Evolutionary conservation across 2,797 vertebrate genomes (phyloP), one percentile per base, ranked within the genome.

Genomic region (Lagorchestes hirsutus): DNA sequence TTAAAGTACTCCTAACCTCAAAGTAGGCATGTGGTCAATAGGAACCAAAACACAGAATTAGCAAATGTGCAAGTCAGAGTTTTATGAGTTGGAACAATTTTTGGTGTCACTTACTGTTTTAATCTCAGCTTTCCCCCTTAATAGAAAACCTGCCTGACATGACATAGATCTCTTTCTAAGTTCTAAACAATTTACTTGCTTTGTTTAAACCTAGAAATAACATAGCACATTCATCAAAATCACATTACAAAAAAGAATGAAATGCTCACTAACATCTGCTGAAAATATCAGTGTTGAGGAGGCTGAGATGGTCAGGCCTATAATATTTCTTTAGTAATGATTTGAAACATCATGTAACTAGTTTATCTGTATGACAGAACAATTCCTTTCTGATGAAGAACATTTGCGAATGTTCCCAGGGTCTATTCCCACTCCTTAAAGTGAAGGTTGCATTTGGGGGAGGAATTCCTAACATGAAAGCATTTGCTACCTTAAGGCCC

Each of bases 251-350:
- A 96, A 95, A 95, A 57, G 62, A 95, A 94, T 1, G 2, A 95
- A 82, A 95, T 31, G 12, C 54, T 97, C 91, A 95, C 54, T 52
- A 40, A 96, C 24, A 74, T 97, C 96, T 98, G 95, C 58, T 98
- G 95, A 93, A 97, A 96, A 97, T 91, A 94, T 95, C 97, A 93
- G 52, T 14, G 29, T 62, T 95, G 90, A 58, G 96, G 96, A 93
- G 93, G 82, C 28, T n/a, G 31, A 95, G 50, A 82, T 93, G 93
- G 52, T 10, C 22, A 90, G 12, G 57, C 56, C 54, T 97, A 67
- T 95, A 96, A 24, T 95, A 95, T 96, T 98, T 97, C 87, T 93
- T 98, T 96, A 96, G 93, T 96, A n/a, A 90, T 93, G 18, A 52
- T 94, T 0, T 2, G 82, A 97, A 91, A 90, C 90, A 91, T 91